Evolutionary conservation across 2,888 invertebrate species (phyloP).

Genomic region (Temnothorax unifasciatus): DNA sequence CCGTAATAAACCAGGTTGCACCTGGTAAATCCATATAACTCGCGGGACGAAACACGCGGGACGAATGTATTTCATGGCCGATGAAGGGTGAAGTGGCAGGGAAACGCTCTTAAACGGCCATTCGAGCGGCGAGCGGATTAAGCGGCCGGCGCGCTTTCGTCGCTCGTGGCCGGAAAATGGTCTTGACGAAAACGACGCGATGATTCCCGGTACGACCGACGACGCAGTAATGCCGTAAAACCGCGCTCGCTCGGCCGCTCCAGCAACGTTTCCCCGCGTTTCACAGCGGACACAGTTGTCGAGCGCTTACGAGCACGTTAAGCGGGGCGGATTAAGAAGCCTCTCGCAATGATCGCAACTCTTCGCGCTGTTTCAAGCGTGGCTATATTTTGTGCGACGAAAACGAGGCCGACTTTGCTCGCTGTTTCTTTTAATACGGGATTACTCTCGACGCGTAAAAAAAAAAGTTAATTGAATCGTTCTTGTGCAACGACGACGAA

Average conservation of each 20-base stretch:
- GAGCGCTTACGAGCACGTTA: slow-evolving; percentile 13
- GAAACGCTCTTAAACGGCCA: slow-evolving; percentile 38
- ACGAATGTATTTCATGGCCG: slow-evolving; percentile 48
- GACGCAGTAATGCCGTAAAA: background rate
- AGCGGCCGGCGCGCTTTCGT: slow-evolving; percentile 2
- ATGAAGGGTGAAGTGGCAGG: slow-evolving; percentile 40
- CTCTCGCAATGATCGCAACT: slow-evolving; percentile 17
- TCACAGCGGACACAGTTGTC: slow-evolving; percentile 4
- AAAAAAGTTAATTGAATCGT: slow-evolving; percentile 23
- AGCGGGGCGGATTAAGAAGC: slow-evolving; percentile 41
- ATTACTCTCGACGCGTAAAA: slow-evolving; percentile 3
- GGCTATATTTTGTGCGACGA: background rate
- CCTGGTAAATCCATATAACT: slow-evolving; percentile 10
- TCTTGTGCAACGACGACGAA: background rate
- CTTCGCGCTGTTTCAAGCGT: background rate
- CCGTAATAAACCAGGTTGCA: slow-evolving; percentile 33
- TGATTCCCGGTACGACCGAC: slow-evolving; percentile 37
- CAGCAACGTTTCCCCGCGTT: background rate
- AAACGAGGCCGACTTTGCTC: background rate
- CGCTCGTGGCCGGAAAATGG: slow-evolving; percentile 26
- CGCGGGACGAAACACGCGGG: slow-evolving; percentile 25
- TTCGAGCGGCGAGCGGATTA: slow-evolving; percentile 15
- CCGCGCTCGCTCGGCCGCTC: background rate
- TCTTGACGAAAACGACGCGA: slow-evolving; percentile 20
- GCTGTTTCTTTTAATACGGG: background rate